Conservation (phyloP, 30 jellyfish, hydroid and myxozoan species). For the Aurelia sp. region DNA sequence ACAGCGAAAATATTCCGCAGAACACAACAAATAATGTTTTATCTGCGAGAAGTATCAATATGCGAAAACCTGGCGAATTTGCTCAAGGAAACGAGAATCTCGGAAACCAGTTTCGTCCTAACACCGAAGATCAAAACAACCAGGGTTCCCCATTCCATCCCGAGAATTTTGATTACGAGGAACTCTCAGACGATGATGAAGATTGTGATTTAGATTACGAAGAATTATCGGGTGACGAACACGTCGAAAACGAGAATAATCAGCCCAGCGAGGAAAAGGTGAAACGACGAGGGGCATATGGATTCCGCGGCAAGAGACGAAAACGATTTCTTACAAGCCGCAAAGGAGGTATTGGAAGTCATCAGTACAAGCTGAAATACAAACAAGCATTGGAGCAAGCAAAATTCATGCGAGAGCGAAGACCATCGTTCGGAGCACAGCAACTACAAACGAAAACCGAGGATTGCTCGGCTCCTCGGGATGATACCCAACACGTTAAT, state of each 20-base stretch:
- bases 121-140: neutral
- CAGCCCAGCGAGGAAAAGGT: constrained; percentile 14
- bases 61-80: neutral
- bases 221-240: constrained; percentile 41
- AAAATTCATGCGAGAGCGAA: constrained; percentile 49
- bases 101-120: neutral
- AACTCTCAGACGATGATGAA: constrained; percentile 58
- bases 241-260: constrained; percentile 47
- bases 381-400: constrained; percentile 67
- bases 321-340: constrained; percentile 8
- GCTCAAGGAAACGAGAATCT: neutral
- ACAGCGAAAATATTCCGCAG: neutral
- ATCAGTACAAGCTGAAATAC: constrained; percentile 43
- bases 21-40: neutral
- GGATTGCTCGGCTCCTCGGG: constrained; percentile 27
- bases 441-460: constrained; percentile 18
- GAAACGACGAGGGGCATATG: constrained; percentile 9
- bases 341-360: constrained; percentile 31
- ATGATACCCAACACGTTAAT: neutral
- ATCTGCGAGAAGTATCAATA: neutral
- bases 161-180: constrained; percentile 28
- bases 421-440: constrained; percentile 37
- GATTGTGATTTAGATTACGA: constrained; percentile 58
- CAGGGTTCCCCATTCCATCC: neutral
- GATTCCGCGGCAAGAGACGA: constrained; percentile 29